These are phyloP conservation scores for Rafetus swinhoei DNA, from an alignment of 2,113 vertebrate genomes.

Conservation along the genomic window DNA sequence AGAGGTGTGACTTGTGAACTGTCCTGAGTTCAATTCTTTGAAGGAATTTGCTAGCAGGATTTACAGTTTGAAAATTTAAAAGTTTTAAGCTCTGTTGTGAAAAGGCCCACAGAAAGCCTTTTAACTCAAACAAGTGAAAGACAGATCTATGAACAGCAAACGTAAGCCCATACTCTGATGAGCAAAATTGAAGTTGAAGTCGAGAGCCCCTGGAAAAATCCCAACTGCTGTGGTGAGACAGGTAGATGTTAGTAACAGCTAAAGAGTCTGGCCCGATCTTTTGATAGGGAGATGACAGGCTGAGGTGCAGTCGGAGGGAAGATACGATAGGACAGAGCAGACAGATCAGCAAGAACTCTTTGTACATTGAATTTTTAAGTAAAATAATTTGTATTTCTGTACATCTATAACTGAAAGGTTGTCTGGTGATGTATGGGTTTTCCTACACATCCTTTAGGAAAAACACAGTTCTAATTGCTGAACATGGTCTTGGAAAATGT, in stretches of 20 bases:
- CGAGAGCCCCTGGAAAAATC: background rate
- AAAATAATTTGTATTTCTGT: background rate
- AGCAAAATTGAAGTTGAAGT: background rate
- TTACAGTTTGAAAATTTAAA: background rate
- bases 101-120: background rate
- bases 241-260: background rate
- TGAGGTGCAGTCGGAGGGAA: background rate
- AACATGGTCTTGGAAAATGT: background rate
- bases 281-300: background rate
- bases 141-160: background rate
- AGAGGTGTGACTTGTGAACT: background rate
- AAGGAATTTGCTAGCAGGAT: background rate
- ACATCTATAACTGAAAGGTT: background rate
- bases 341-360: background rate
- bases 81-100: accelerated
- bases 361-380: background rate
- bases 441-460: background rate
- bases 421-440: background rate
- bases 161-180: background rate
- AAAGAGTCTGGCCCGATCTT: background rate
- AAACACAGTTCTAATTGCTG: background rate
- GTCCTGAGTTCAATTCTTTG: background rate
- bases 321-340: background rate
- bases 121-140: background rate
- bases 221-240: background rate